Evolutionary conservation across 2,888 invertebrate genomes (phyloP), one percentile per base, ranked within the genome.

Genomic region (Epirrita christyi): DNA sequence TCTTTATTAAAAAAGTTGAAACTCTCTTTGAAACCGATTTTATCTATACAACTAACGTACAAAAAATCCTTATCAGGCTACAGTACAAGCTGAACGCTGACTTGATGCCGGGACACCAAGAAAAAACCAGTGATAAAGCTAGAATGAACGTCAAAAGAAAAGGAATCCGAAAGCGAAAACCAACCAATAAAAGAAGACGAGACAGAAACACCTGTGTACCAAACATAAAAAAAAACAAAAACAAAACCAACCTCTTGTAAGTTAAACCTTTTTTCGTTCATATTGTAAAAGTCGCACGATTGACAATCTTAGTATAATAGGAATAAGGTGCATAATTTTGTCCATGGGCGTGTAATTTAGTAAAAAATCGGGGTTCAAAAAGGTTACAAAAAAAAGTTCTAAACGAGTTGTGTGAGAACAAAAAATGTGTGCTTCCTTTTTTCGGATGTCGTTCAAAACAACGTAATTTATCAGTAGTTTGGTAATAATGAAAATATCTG

Each of bases 321-420:
- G 0, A 0, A 15, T 51, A 63, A 58, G 21, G 59, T 54, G 37
- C 2, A 40, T 29, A 38, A 6, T 29, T 4, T 21, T 4, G 2
- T 21, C 4, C 21, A 21, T 4, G 21, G 21, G 21, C 21, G 21
- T 2, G 21, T 36, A 29, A 9, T 6, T 6, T 6, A 2, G 6
- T 34, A 11, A 36, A 40, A 34, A 34, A 15, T 51, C 55, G 65
- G 63, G 66, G 69, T 70, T 64, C 54, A 52, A 56, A 68, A 42
- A 37, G 38, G 61, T 59, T 50, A 61, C 62, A 55, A 74, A 80
- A 78, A 77, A 80, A 78, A 77, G 67, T 55, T 58, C 45, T 66
- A 75, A 81, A 78, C 77, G 68, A 78, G 79, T 78, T 73, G 59
- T 69, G 73, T 78, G 77, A 62, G 72, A 78, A 76, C 75, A 83